Base-by-base conservation (phyloP, 2,113 vertebrate genomes). In the Rallus limicola region DNA sequence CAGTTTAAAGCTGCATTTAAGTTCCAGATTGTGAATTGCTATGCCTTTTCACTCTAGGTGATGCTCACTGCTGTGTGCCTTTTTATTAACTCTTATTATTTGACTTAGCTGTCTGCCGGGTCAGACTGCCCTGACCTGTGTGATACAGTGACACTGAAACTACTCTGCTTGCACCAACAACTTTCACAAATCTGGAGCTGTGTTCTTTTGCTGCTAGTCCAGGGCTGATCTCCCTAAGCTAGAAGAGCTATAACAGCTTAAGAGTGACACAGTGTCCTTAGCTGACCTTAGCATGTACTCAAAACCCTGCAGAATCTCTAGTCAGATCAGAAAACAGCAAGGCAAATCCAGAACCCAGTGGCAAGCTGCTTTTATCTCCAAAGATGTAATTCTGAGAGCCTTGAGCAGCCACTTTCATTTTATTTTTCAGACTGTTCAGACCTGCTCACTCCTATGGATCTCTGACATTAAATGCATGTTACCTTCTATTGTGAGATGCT, bases 241-340 rank as follows among this genome's bases (percentile, higher is more conserved):
- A 21, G 36, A 86, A 55, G 67, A 93, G 71, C 83, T 55, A 2
- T 42, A 84, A 74, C 82, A 75, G 55, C 71, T 96, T 94, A 76
- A 56, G 82, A 53, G 58, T 71, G 70, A 79, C 87, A 65, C 33
- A 10, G 34, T 94, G 42, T 88, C 93, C 95, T 95, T 88, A 95
- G 55, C 8, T 93, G 84, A 91, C 88, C 87, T 90, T 52, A 91
- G n/a, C 60, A 42, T 2, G 13, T 38, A 26, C 48, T 94, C 25
- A 16, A 6, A 82, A 59, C 15, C 20, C 53, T 70, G 62, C 13
- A 79, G 25, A 36, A 40, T 56, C 23, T 46, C 60, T 80, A 40
- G 26, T 75, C 65, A 59, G 11, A 48, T 50, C 34, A 72, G 31
- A 86, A 72, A 62, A 86, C 40, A 78, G 18, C 13, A 78, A 31